These are phyloP conservation scores for Sesamia nonagrioides DNA, from an alignment of 1,140 invertebrate species.

Conservation along the genomic window DNA sequence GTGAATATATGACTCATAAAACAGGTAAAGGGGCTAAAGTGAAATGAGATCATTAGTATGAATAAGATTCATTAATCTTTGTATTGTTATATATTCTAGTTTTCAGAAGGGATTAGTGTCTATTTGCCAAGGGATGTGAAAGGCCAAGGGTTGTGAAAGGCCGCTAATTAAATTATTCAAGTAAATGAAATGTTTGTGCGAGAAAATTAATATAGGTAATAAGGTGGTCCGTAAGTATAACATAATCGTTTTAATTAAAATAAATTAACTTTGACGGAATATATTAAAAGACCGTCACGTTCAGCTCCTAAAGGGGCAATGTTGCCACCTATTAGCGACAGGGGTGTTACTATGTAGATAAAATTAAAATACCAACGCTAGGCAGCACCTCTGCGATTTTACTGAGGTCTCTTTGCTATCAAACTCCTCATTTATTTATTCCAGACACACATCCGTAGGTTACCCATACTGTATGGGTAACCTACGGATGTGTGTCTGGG, in stretches of 20 bases:
- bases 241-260: conserved; percentile 29
- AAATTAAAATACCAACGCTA: neutral
- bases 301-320: conserved; percentile 3
- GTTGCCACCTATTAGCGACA: neutral
- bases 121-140: neutral
- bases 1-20: neutral
- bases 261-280: neutral
- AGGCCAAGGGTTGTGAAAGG: too few relatives aligned
- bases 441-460: too few relatives aligned
- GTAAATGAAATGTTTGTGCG: neutral
- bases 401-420: too few relatives aligned
- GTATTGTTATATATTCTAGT: neutral
- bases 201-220: neutral
- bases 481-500: too few relatives aligned
- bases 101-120: neutral
- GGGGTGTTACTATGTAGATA: neutral
- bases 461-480: too few relatives aligned
- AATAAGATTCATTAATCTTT: neutral
- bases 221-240: neutral
- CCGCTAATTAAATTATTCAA: neutral
- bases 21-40: neutral
- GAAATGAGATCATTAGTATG: neutral
- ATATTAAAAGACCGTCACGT: conserved; percentile 21
- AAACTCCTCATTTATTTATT: too few relatives aligned
- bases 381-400: neutral